These are phyloP conservation scores for Catonia carolina DNA, from an alignment of 2,888 invertebrate genomes.

Conservation along the genomic window DNA sequence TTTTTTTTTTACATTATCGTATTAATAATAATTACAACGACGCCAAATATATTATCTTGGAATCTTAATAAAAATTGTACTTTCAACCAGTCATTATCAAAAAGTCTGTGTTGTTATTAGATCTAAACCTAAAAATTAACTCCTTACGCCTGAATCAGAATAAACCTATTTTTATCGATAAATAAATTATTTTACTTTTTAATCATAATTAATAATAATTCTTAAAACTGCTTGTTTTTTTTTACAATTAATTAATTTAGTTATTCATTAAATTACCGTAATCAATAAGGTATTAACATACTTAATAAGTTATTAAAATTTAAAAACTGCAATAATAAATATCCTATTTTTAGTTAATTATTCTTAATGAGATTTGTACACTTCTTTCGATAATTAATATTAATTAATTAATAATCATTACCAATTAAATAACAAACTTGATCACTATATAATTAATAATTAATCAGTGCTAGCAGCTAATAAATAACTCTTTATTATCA, in stretches of 20 bases:
- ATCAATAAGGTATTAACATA: slow-evolving; percentile 6
- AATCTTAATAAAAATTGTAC: slow-evolving; percentile 34
- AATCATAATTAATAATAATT: slow-evolving; percentile 23
- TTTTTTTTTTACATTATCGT: too few relatives aligned
- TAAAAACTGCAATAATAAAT: slow-evolving; percentile 34
- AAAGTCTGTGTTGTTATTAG: slow-evolving; percentile 26
- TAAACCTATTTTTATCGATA: slow-evolving; percentile 31
- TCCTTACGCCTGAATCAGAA: slow-evolving; percentile 33
- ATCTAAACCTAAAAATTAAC: slow-evolving; percentile 35
- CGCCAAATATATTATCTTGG: slow-evolving; percentile 26
- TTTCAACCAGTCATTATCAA: slow-evolving; percentile 31
- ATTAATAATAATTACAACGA: too few relatives aligned
- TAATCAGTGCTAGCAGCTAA: too few relatives aligned
- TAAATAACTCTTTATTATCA: too few relatives aligned
- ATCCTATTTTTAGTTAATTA: slow-evolving; percentile 24
- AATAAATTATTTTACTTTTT: slow-evolving; percentile 6
- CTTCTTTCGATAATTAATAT: slow-evolving; percentile 33
- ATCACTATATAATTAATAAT: slow-evolving; percentile 19
- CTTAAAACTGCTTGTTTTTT: slow-evolving; percentile 23
- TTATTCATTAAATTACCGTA: slow-evolving; percentile 32
- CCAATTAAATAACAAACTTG: slow-evolving; percentile 32
- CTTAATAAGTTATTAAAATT: slow-evolving; percentile 30
- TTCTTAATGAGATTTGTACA: slow-evolving; percentile 32
- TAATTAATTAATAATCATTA: slow-evolving; percentile 24
- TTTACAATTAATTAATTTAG: slow-evolving; percentile 27